Percentiles rank a stretch among this genome's conserved stretches.
Conservation (phyloP, 2,888 invertebrate species). For the Lochmaea crataegi region DNA sequence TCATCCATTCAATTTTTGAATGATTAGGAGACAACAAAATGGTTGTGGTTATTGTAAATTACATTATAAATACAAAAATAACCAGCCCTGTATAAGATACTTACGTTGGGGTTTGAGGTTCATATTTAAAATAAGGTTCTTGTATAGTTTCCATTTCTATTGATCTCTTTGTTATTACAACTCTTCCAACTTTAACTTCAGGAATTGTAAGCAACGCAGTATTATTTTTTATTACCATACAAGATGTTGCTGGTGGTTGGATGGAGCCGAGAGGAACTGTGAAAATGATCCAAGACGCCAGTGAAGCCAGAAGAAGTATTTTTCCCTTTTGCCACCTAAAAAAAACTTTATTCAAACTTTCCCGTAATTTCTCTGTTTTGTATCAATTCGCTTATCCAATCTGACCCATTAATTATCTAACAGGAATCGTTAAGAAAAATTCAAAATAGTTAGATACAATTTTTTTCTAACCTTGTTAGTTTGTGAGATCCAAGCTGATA, state of each 20-base stretch:
- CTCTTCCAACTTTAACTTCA: slow-evolving; percentile 61
- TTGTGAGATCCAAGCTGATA: too few species aligned
- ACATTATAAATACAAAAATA: too few species aligned
- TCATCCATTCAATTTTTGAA: too few species aligned
- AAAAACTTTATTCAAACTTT: background rate
- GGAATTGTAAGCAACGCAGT: slow-evolving; percentile 75
- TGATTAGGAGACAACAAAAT: too few species aligned
- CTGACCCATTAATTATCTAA: too few species aligned
- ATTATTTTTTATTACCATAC: slow-evolving; percentile 76
- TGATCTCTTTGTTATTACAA: slow-evolving; percentile 68
- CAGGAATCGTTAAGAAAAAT: too few species aligned
- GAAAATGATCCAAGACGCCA: slow-evolving; percentile 96
- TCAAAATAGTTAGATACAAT: too few species aligned
- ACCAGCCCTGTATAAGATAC: background rate
- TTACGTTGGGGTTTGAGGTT: slow-evolving; percentile 12
- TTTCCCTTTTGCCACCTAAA: slow-evolving; percentile 83
- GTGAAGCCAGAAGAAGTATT: slow-evolving; percentile 86
- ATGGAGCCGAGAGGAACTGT: slow-evolving; percentile 96
- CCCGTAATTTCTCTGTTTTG: too few species aligned
- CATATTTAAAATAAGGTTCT: background rate
- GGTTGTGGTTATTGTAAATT: too few species aligned
- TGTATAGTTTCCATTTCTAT: slow-evolving; percentile 42
- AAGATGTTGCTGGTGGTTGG: slow-evolving; percentile 92
- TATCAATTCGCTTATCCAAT: too few species aligned
- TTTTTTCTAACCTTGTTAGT: too few species aligned